Percentiles rank a stretch among this genome's conserved stretches.
Conservation (phyloP, 2,113 vertebrate genomes). For the Pogona vitticeps region DNA sequence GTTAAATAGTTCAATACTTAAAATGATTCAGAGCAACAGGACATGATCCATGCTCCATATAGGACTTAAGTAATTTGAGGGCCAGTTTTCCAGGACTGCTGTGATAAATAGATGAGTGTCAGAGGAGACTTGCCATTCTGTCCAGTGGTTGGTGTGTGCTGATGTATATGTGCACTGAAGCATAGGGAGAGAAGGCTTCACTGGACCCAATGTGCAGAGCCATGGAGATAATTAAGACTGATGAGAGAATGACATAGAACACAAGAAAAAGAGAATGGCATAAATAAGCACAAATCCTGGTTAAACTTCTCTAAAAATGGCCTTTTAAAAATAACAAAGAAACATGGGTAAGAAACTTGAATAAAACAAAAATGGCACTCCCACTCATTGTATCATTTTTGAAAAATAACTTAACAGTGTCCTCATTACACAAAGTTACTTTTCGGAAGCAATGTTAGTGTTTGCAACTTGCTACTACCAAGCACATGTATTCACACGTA, state of each 20-base stretch:
- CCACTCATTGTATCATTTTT: not conserved
- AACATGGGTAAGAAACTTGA: not conserved
- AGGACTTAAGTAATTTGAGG: not conserved
- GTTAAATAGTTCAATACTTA: not conserved
- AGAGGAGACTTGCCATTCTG: too few relatives aligned
- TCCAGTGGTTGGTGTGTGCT: not conserved
- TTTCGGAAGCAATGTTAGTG: not conserved
- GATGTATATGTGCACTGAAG: not conserved
- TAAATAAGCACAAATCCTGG: not conserved
- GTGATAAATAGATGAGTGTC: not conserved
- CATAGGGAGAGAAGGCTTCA: not conserved
- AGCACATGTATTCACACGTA: not conserved
- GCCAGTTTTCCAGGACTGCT: too few relatives aligned
- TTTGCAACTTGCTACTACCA: not conserved
- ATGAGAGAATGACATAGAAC: not conserved
- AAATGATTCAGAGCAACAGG: not conserved
- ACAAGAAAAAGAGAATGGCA: too few relatives aligned
- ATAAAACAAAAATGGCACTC: not conserved
- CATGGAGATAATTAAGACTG: not conserved
- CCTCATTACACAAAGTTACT: not conserved
- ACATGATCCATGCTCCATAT: not conserved
- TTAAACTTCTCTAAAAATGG: not conserved
- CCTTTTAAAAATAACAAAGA: not conserved
- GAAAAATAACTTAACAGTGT: not conserved
- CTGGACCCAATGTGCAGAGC: not conserved